Percentiles rank a stretch among this genome's conserved stretches.
phyloP scores from a whole-genome alignment of 2,113 vertebrate species.

The Toxotes jaculatrix region DNA sequence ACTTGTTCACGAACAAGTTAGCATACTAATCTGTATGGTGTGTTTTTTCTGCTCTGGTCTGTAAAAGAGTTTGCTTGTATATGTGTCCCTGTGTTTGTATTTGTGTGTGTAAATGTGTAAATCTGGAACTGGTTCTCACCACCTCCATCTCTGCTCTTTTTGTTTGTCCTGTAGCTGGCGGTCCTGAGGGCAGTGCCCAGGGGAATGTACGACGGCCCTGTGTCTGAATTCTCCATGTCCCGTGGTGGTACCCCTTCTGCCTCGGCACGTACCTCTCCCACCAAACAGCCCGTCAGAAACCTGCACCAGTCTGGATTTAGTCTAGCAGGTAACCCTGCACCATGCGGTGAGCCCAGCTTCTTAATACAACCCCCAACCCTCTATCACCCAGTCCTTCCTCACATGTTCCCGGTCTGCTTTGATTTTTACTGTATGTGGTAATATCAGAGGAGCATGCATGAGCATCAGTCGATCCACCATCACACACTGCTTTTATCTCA shows the following conservation, averaged over 20 bases:
- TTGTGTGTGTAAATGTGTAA: slow-evolving; percentile 13
- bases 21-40: slow-evolving; percentile 11
- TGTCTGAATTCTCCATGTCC: slow-evolving; percentile 94
- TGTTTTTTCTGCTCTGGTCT: background rate
- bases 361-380: slow-evolving; percentile 30
- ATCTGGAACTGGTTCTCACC: slow-evolving; percentile 40
- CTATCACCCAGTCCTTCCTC: background rate
- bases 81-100: slow-evolving; percentile 2
- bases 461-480: background rate
- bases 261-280: slow-evolving; percentile 93
- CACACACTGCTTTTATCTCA: background rate
- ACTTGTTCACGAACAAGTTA: slow-evolving; percentile 27
- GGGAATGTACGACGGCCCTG: slow-evolving; percentile 96
- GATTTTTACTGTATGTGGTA: background rate
- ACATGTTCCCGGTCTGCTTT: slow-evolving; percentile 13
- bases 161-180: slow-evolving; percentile 86
- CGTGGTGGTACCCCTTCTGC: slow-evolving; percentile 93
- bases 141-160: background rate
- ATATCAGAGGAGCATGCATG: slow-evolving; percentile 24
- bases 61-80: background rate
- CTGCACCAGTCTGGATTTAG: slow-evolving; percentile 98
- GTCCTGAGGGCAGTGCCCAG: slow-evolving; percentile 94
- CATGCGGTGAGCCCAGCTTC: slow-evolving; percentile 63
- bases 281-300: slow-evolving; percentile 93
- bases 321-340: slow-evolving; percentile 89